A percentile compares a stretch with the other conserved stretches of the same genome.
Conservation (phyloP, 2,113 vertebrate genomes). For the Steatornis caripensis region DNA sequence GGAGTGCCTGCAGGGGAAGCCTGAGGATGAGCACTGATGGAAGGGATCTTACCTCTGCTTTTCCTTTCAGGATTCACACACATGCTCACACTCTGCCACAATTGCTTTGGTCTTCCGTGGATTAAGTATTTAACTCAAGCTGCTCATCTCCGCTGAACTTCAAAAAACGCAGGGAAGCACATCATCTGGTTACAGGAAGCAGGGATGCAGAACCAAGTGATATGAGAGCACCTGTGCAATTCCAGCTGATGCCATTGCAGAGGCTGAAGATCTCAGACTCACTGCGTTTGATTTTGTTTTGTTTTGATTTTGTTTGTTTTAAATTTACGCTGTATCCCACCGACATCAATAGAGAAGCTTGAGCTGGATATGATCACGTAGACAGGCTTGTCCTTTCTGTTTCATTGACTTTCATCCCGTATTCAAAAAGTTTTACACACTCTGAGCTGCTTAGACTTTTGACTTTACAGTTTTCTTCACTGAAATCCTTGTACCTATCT, state of each 20-base stretch:
- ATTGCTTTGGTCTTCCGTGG: not conserved
- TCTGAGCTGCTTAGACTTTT: not conserved
- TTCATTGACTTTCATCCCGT: not conserved
- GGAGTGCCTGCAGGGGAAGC: not conserved
- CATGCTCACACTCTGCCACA: not conserved
- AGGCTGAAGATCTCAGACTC: not conserved
- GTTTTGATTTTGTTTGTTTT: no score
- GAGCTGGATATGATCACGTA: not conserved
- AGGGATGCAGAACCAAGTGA: not conserved
- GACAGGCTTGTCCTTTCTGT: not conserved
- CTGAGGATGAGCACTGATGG: not conserved
- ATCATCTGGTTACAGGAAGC: not conserved
- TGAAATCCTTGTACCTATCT: not conserved
- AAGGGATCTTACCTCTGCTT: not conserved
- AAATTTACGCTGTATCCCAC: not conserved
- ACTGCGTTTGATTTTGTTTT: no score
- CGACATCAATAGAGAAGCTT: not conserved
- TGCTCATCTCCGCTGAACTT: not conserved
- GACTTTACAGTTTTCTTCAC: not conserved
- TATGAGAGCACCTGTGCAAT: not conserved
- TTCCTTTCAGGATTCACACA: not conserved
- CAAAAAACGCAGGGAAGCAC: not conserved
- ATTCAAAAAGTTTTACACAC: not conserved
- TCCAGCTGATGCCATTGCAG: not conserved
- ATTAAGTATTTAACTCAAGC: not conserved